Percentiles rank a stretch among this genome's conserved stretches.
Conservation (phyloP, 2,888 invertebrate species). For the Sarcophaga subvicina region DNA sequence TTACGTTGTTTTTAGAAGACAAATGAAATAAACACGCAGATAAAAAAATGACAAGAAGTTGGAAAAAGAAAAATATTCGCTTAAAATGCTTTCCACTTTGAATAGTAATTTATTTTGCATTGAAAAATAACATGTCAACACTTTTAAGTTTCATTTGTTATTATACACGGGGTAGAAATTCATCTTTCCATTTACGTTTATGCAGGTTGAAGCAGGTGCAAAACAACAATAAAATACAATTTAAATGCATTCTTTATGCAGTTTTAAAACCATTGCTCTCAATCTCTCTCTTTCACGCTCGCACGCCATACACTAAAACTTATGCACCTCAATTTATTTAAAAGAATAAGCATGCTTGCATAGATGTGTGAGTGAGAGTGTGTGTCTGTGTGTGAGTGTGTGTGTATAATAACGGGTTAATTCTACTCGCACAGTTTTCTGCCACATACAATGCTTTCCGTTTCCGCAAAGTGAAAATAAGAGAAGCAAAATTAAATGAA, state of each 20-base stretch:
- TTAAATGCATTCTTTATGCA: constrained; percentile 48
- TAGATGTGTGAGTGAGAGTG: not conserved
- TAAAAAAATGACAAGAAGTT: not conserved
- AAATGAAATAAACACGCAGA: not conserved
- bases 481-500: constrained; percentile 6
- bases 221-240: constrained; percentile 48
- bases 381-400: not conserved
- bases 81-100: not conserved
- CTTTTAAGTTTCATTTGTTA: constrained; percentile 20
- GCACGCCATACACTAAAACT: not conserved
- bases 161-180: not conserved
- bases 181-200: constrained; percentile 5
- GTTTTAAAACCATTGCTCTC: not conserved
- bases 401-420: constrained; percentile 33
- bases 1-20: not conserved
- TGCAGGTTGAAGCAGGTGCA: not conserved
- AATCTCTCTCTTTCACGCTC: not conserved
- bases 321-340: not conserved
- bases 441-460: constrained; percentile 45
- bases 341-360: not conserved
- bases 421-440: constrained; percentile 37
- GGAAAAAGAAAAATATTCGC: not conserved
- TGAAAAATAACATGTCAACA: constrained; percentile 49
- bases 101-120: not conserved
- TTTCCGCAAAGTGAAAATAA: constrained; percentile 36